Base-by-base conservation (phyloP, 2,113 vertebrate species). In the Eleginops maclovinus region DNA sequence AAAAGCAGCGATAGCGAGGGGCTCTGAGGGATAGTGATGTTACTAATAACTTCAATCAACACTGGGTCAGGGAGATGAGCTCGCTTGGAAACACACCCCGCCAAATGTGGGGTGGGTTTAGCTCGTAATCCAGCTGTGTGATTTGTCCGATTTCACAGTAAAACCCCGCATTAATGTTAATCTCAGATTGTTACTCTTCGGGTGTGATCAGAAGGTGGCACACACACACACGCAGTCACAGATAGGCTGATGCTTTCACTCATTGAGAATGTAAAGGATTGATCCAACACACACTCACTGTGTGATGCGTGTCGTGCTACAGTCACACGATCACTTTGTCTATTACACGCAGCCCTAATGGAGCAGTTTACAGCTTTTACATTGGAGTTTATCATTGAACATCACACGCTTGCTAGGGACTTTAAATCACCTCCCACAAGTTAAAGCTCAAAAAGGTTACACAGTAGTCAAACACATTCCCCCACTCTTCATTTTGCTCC, bases 61-160 rank as follows among this genome's bases (percentile, higher is more conserved):
- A 68, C 19, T 55, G 71, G 55, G 83, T 81, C 78, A 72, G 2
- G 1, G 76, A 72, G 81, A 85, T 77, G 65, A 86, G 70, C 84
- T 60, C 19, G 60, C 73, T 76, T 84, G 63, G 72, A 87, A 89
- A 81, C 81, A 58, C 75, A 75, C 43, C 47, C 69, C 68, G 63
- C 82, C 70, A 87, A 87, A 91, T 86, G 64, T 60, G 79, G 86
- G 55, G 64, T 65, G 79, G 86, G 55, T 88, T 88, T 72, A 92
- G 72, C 64, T 46, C 55, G 1, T 93, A 91, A 93, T 88, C 91
- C 82, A 4, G 56, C 84, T 67, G 71, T 79, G 80, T 88, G 89
- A 88, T 92, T 92, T 91, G 88, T 90, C 86, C 84, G 90, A 92
- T 86, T 92, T 91, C 65, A 87, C 86, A 75, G 88, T 75, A 84